phyloP scores from a whole-genome alignment of 2,797 vertebrate species.

The Pipistrellus nathusii region DNA sequence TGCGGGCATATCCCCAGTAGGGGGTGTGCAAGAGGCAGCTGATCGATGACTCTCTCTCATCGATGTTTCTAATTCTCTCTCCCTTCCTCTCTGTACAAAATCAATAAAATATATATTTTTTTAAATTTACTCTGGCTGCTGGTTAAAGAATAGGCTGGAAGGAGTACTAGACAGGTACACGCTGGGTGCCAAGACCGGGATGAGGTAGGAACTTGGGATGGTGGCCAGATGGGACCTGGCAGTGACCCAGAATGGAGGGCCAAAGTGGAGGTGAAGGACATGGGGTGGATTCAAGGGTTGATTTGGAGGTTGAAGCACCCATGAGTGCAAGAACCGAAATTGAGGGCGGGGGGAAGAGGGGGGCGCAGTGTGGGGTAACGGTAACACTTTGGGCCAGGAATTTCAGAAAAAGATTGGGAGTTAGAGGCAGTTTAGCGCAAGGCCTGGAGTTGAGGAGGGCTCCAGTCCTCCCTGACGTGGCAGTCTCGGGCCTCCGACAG shows the following conservation, averaged over 20 bases:
- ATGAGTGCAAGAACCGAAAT: not conserved
- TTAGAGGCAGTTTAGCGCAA: not conserved
- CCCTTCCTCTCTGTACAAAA: no score
- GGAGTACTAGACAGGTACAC: not conserved
- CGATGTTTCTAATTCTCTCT: no score
- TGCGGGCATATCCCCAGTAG: no score
- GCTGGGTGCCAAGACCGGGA: no score
- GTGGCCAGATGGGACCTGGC: not conserved
- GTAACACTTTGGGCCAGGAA: not conserved
- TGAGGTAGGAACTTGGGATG: not conserved
- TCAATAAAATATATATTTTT: no score
- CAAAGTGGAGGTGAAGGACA: fast-evolving
- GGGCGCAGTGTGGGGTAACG: fast-evolving
- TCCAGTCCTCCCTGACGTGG: not conserved
- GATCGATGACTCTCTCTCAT: no score
- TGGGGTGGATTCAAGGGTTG: not conserved
- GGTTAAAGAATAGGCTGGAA: not conserved
- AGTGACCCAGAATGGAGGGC: not conserved
- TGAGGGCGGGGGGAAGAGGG: not conserved
- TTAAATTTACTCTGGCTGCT: not conserved
- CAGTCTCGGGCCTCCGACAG: not conserved
- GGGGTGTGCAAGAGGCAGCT: no score
- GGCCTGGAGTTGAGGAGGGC: not conserved
- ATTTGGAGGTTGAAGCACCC: not conserved
- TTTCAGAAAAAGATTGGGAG: not conserved